A percentile compares a stretch with the other conserved stretches of the same genome.
phyloP scores from a whole-genome alignment of 1,140 invertebrate species.

The Mycetomoellerius zeteki region DNA sequence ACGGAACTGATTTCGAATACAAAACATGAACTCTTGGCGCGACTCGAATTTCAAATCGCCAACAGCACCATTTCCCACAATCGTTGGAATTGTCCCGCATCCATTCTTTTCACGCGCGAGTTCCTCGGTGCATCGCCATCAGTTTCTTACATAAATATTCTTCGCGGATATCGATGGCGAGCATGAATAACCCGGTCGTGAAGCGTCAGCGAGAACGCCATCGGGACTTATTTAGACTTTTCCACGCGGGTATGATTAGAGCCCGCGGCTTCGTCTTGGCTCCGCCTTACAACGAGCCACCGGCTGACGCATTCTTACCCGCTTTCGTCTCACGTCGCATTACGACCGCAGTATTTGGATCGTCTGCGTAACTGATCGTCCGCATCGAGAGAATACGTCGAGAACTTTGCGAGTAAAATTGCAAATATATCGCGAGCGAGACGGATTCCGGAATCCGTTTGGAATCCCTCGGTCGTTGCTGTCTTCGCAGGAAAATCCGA shows the following conservation, averaged over 20 bases:
- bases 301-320: not conserved
- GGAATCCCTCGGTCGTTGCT: not conserved
- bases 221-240: constrained; percentile 28
- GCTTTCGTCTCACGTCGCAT: constrained; percentile 28
- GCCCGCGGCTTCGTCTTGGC: not conserved
- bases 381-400: not conserved
- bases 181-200: constrained; percentile 17
- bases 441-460: not conserved
- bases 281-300: constrained; percentile 13
- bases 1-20: constrained; percentile 26
- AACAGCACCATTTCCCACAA: not conserved
- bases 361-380: constrained; percentile 14
- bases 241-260: constrained; percentile 15
- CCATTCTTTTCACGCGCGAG: not conserved
- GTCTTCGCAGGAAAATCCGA: constrained; percentile 44
- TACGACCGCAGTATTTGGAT: not conserved
- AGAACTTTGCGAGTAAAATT: not conserved
- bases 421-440: not conserved
- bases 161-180: not conserved
- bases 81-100: not conserved
- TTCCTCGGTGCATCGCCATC: not conserved
- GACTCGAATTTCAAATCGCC: constrained; percentile 9
- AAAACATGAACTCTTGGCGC: not conserved
- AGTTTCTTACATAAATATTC: constrained; percentile 28
- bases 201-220: not conserved